Base-by-base conservation (phyloP, 2,797 vertebrate genomes). In the Strix occidentalis region DNA sequence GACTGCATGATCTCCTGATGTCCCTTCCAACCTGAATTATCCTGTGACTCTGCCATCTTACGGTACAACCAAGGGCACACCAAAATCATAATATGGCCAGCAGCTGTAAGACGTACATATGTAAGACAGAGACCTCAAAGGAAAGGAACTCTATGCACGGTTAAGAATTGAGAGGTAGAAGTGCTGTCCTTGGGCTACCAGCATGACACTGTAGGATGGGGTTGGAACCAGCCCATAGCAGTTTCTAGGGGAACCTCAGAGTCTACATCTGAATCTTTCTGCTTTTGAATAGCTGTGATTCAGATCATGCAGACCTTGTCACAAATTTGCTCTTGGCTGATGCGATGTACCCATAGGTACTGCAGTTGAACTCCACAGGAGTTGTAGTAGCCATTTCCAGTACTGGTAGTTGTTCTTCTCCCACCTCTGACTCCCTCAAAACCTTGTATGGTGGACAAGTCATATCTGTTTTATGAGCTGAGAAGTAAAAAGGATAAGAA, bases 321-420 rank as follows among this genome's bases (percentile, higher is more conserved):
- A 79, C 3, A 43, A 26, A 35, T 45, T 60, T 76, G 1, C 13
- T 57, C 3, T 16, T 83, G 13, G 5, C 6, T 53, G 8, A 60
- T 31, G 9, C 60, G 6, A 31, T 13, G 16, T 10, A 35, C 7
- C 4, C 1, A 0, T 35, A 45, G 5, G 8, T n/a, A 39, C 5
- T 26, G 10, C 6, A 37, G 10, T 0, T 61, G 21, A 76, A 61
- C 12, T 1, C 1, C 1, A 1, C 0, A 1, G 16, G 5, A 69
- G 6, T 3, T 41, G 16, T 45, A 41, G 50, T n/a, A 41, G 11
- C 5, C 25, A 9, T n/a, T 53, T 75, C 5, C 20, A 72, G 31
- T 53, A 16, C 29, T 41, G 6, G 3, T 18, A 31, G 9, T 1
- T 33, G 11, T 51, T 51, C 6, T 45, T 64, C 50, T 58, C 12